phyloP scores from a whole-genome alignment of 2,797 vertebrate genomes.

The Tapirus indicus region DNA sequence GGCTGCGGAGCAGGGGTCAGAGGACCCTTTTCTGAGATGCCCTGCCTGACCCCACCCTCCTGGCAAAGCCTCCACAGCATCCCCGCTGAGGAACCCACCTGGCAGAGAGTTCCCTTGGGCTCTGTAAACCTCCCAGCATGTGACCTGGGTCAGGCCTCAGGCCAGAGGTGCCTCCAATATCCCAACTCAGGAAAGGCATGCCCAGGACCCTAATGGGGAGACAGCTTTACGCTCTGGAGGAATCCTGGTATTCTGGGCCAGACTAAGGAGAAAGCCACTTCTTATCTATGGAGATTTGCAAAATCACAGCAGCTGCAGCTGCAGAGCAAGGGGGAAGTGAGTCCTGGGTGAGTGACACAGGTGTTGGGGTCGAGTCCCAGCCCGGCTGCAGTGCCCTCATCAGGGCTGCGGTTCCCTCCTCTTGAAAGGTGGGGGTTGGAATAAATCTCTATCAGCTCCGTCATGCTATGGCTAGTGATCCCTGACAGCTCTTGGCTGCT shows the following conservation, averaged over 20 bases:
- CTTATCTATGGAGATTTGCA: not conserved
- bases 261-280: constrained; percentile 12
- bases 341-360: not conserved
- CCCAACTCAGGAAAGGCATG: not conserved
- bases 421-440: not conserved
- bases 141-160: not conserved
- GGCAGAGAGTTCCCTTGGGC: not conserved
- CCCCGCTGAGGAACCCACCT: not conserved
- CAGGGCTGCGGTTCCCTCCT: not conserved
- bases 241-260: not conserved
- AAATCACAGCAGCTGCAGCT: not conserved
- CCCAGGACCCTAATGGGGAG: not conserved
- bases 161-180: not conserved
- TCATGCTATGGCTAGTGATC: not conserved
- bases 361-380: not conserved
- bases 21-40: not conserved
- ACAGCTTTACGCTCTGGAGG: not conserved
- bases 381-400: not conserved
- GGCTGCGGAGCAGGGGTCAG: not conserved
- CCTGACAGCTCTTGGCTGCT: not conserved
- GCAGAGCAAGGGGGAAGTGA: not conserved
- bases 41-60: not conserved
- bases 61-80: not conserved
- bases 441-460: not conserved
- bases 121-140: not conserved